Evolutionary conservation across 1,140 invertebrate genomes (phyloP).

Genomic region (Formica selysi): DNA sequence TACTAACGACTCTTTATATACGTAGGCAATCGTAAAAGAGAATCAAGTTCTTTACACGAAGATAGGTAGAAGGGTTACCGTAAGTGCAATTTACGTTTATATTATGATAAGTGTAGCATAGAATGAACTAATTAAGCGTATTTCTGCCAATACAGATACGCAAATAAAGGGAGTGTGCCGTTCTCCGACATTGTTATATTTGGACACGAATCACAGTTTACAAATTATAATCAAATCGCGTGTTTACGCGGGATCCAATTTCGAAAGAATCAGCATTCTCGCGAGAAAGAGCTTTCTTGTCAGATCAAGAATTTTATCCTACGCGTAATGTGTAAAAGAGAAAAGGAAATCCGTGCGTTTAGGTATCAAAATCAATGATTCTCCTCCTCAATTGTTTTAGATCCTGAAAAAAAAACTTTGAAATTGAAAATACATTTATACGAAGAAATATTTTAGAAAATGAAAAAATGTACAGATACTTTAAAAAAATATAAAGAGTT

Average conservation of each 20-base stretch:
- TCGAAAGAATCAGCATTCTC: background rate
- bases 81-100: constrained; percentile 14
- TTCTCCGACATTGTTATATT: background rate
- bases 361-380: background rate
- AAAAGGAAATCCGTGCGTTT: background rate
- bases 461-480: background rate
- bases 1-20: background rate
- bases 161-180: background rate
- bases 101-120: background rate
- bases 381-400: background rate
- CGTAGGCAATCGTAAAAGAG: background rate
- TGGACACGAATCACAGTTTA: background rate
- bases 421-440: background rate
- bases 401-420: background rate
- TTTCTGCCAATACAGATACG: background rate
- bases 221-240: constrained; percentile 51
- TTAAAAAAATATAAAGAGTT: background rate
- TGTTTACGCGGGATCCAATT: constrained; percentile 56
- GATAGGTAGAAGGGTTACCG: background rate
- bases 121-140: background rate
- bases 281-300: background rate
- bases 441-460: background rate
- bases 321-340: constrained; percentile 3
- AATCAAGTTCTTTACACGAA: constrained; percentile 12
- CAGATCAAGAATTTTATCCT: constrained; percentile 1